These are phyloP conservation scores for Dryoscopus gambensis DNA, from an alignment of 2,113 vertebrate genomes.

Conservation along the genomic window DNA sequence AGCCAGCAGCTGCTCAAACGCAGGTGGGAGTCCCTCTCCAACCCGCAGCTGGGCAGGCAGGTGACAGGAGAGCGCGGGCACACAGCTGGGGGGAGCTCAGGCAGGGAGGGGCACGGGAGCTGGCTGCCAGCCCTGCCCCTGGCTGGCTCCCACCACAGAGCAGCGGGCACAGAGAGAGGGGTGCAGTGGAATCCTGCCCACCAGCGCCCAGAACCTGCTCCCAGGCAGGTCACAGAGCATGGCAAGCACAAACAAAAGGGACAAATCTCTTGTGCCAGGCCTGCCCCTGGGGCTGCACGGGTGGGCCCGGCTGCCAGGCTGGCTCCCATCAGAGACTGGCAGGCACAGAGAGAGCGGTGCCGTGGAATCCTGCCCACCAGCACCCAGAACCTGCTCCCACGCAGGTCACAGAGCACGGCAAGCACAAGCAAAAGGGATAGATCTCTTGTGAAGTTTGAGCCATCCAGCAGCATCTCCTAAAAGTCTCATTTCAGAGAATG, in stretches of 20 bases:
- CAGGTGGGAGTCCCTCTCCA: background rate
- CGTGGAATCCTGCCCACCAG: no score
- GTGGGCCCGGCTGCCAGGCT: background rate
- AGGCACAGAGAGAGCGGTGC: accelerated
- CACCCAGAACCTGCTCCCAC: background rate
- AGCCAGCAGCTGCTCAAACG: background rate
- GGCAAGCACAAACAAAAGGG: no score
- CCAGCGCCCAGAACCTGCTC: no score
- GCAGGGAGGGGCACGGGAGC: no score
- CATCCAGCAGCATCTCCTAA: background rate
- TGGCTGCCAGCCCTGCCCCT: no score
- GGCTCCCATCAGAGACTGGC: background rate
- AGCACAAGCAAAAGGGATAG: background rate
- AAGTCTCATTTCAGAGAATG: background rate
- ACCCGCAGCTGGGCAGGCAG: background rate
- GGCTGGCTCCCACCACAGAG: no score
- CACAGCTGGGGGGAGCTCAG: background rate
- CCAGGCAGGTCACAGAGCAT: no score
- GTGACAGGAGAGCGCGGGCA: accelerated
- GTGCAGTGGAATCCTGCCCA: no score
- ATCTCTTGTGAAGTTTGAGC: background rate
- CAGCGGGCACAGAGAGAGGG: no score
- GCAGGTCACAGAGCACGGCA: background rate
- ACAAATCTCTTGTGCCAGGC: no score
- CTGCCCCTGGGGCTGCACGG: background rate